phyloP scores from a whole-genome alignment of 2,888 invertebrate species.

The Notodonta ziczac region DNA sequence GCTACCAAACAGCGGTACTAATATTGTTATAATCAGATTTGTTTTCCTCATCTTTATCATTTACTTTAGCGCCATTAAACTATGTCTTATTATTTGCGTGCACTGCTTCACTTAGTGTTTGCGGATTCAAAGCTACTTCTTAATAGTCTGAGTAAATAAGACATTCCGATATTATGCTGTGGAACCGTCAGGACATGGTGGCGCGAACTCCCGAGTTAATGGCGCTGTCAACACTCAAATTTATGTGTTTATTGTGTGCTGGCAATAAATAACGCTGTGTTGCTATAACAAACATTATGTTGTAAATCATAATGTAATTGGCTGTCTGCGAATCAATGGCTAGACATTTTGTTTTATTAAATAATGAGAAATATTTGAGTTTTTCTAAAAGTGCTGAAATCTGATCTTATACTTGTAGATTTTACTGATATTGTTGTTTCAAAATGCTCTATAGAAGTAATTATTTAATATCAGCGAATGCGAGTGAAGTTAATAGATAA shows the following conservation, averaged over 20 bases:
- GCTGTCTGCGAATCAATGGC: slow-evolving; percentile 39
- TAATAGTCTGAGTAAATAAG: neutral
- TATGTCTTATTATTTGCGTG: too few relatives aligned
- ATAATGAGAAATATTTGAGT: slow-evolving; percentile 4
- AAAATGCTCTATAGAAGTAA: too few relatives aligned
- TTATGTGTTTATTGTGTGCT: slow-evolving; percentile 57
- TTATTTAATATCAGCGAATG: too few relatives aligned
- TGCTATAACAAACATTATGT: slow-evolving; percentile 41
- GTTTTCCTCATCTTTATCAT: too few relatives aligned
- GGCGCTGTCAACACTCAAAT: slow-evolving; percentile 54
- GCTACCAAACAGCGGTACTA: too few relatives aligned
- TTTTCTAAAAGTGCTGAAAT: too few relatives aligned
- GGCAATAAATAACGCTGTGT: slow-evolving; percentile 56
- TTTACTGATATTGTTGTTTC: too few relatives aligned
- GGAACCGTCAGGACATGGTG: slow-evolving; percentile 8
- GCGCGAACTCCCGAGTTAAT: slow-evolving; percentile 41
- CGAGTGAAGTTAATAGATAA: too few relatives aligned
- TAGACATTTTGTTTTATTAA: slow-evolving; percentile 15
- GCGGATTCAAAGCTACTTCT: neutral
- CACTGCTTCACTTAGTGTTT: neutral
- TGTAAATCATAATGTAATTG: slow-evolving; percentile 67
- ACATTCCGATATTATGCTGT: neutral
- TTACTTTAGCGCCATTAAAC: too few relatives aligned
- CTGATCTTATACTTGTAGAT: too few relatives aligned
- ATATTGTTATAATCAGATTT: too few relatives aligned